These are phyloP conservation scores for Ormyrus thymus DNA, from an alignment of 2,888 invertebrate genomes.

Conservation along the genomic window DNA sequence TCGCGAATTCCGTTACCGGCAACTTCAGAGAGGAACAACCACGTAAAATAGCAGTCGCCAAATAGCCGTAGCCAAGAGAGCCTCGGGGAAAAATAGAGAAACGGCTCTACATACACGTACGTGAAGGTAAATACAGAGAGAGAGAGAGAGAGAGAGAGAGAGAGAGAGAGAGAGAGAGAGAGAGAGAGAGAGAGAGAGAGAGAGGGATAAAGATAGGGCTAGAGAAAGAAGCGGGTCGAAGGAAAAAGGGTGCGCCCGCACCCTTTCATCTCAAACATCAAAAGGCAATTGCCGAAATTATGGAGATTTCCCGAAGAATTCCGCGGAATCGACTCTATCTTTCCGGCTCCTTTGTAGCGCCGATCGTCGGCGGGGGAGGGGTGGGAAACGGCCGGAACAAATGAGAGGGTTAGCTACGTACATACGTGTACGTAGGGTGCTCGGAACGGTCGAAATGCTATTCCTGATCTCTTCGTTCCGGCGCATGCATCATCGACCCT, in stretches of 20 bases:
- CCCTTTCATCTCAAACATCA: slow-evolving; percentile 73
- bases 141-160: slow-evolving; percentile 32
- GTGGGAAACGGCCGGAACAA: slow-evolving; percentile 60
- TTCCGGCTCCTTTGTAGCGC: slow-evolving; percentile 54
- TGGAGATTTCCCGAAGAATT: slow-evolving; percentile 71
- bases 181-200: slow-evolving; percentile 43
- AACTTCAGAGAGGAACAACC: background rate
- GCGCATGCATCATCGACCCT: slow-evolving; percentile 19
- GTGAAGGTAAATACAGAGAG: background rate
- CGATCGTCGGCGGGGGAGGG: slow-evolving; percentile 57
- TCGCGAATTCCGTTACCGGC: background rate
- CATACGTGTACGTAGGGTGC: background rate
- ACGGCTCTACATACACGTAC: background rate
- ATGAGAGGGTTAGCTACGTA: slow-evolving; percentile 60
- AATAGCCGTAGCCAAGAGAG: slow-evolving; percentile 2
- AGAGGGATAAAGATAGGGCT: slow-evolving; percentile 47
- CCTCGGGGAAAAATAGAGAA: slow-evolving; percentile 25
- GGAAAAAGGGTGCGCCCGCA: slow-evolving; percentile 44
- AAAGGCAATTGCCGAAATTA: slow-evolving; percentile 73
- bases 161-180: slow-evolving; percentile 42
- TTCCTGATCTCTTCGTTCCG: background rate
- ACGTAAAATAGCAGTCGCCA: slow-evolving; percentile 9
- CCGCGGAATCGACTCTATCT: slow-evolving; percentile 63
- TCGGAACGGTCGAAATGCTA: background rate
- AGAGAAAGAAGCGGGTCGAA: slow-evolving; percentile 43